phyloP scores from a whole-genome alignment of 2,888 invertebrate genomes.

The Archaeoteleia sp. region DNA sequence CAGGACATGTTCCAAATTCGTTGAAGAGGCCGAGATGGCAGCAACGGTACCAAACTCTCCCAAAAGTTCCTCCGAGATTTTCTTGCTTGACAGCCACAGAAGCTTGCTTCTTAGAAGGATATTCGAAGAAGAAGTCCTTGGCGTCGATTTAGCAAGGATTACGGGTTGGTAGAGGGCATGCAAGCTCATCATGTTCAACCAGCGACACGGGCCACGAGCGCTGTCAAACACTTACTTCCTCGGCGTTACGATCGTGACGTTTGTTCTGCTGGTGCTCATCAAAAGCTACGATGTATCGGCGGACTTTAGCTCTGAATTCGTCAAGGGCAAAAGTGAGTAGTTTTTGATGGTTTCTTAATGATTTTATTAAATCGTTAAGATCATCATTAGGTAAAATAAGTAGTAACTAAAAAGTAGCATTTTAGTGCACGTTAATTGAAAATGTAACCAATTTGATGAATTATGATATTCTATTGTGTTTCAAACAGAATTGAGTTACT shows the following conservation, averaged over 20 bases:
- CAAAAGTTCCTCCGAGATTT: slow-evolving; percentile 52
- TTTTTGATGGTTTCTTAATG: not conserved
- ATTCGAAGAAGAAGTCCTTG: slow-evolving; percentile 37
- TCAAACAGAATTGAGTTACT: slow-evolving; percentile 8
- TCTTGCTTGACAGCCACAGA: slow-evolving; percentile 34
- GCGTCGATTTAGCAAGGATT: slow-evolving; percentile 57
- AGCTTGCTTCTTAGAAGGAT: slow-evolving; percentile 36
- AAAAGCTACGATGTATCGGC: slow-evolving; percentile 65
- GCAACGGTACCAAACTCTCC: slow-evolving; percentile 45
- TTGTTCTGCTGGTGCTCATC: slow-evolving; percentile 62
- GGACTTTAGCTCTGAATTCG: slow-evolving; percentile 80
- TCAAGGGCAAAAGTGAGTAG: slow-evolving; percentile 87
- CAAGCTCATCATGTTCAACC: slow-evolving; percentile 72
- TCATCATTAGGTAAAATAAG: not conserved
- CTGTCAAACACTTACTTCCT: slow-evolving; percentile 64
- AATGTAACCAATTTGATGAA: slow-evolving; percentile 15
- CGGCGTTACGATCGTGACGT: slow-evolving; percentile 51
- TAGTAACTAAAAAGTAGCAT: not conserved
- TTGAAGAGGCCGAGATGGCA: slow-evolving; percentile 64
- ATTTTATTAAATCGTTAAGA: no score
- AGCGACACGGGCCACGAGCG: slow-evolving; percentile 69
- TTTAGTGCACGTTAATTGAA: not conserved
- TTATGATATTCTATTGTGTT: not conserved
- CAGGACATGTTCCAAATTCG: slow-evolving; percentile 61
- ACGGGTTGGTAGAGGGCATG: slow-evolving; percentile 71